Percentiles rank a stretch among this genome's conserved stretches.
Conservation (phyloP, 2,797 vertebrate species). For the Taeniopygia guttata region DNA sequence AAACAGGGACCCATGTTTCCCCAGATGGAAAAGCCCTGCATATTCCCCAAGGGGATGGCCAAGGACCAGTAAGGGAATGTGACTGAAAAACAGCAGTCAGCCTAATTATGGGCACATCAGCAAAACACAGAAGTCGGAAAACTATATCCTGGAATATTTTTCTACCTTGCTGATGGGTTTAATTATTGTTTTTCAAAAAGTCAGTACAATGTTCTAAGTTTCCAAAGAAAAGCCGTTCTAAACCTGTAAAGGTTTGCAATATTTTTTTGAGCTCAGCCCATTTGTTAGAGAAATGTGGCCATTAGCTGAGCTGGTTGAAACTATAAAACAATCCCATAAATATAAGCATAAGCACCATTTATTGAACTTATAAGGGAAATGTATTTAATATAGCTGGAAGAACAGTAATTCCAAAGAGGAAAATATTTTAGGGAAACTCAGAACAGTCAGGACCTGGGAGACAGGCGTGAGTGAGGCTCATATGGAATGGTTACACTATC, state of each 20-base stretch:
- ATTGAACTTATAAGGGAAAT: neutral
- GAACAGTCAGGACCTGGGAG: neutral
- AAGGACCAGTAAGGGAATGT: neutral
- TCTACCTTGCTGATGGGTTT: neutral
- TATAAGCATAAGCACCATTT: neutral
- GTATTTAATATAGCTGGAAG: neutral
- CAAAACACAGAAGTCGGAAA: neutral
- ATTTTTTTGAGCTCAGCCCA: neutral
- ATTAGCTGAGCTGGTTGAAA: neutral
- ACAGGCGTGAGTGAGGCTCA: neutral
- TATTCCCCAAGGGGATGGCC: accelerated
- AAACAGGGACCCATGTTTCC: neutral
- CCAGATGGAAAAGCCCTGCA: neutral
- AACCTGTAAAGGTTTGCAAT: neutral
- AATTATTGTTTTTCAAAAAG: neutral
- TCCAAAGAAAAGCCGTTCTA: neutral
- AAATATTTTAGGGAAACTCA: neutral
- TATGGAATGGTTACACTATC: neutral
- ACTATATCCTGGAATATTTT: neutral
- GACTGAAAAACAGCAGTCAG: neutral
- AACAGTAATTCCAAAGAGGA: neutral
- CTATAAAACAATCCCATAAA: neutral
- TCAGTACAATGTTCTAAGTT: neutral
- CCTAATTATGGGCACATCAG: neutral
- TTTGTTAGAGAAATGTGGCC: neutral